A percentile compares a stretch with the other conserved stretches of the same genome.
These are phyloP conservation scores for Amniataba percoides DNA, from an alignment of 2,797 vertebrate species.

Conservation along the genomic window DNA sequence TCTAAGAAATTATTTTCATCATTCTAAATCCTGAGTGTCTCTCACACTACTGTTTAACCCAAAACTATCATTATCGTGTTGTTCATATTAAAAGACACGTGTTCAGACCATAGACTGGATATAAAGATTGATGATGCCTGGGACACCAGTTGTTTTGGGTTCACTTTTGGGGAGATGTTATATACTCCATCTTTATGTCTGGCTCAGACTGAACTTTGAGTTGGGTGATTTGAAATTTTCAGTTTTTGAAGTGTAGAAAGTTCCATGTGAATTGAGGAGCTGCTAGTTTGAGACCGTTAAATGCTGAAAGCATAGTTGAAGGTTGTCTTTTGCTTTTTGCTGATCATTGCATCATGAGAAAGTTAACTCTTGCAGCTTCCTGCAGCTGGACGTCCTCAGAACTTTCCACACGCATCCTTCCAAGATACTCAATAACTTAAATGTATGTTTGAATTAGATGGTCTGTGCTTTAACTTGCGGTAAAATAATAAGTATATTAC, in stretches of 20 bases:
- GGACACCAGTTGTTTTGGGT: no score
- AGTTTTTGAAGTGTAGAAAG: not conserved
- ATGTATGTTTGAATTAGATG: not conserved
- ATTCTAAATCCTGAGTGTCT: no score
- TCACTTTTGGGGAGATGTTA: no score
- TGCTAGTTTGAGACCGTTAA: not conserved
- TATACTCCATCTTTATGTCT: no score
- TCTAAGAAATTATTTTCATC: not conserved
- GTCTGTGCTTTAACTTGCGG: not conserved
- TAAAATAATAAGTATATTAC: not conserved
- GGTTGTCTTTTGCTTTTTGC: not conserved
- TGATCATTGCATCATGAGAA: not conserved
- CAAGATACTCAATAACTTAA: no score
- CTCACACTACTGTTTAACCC: not conserved
- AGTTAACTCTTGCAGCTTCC: not conserved
- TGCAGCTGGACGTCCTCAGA: not conserved
- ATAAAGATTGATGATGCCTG: no score
- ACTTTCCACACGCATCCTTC: not conserved
- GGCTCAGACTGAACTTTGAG: not conserved
- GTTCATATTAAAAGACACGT: not conserved
- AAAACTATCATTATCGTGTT: not conserved
- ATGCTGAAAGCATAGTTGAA: rapidly evolving
- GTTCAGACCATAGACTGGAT: not conserved
- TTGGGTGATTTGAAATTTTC: not conserved
- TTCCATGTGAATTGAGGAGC: rapidly evolving